Conservation (phyloP, 1,140 invertebrate genomes). For the Plutomurus gul region DNA sequence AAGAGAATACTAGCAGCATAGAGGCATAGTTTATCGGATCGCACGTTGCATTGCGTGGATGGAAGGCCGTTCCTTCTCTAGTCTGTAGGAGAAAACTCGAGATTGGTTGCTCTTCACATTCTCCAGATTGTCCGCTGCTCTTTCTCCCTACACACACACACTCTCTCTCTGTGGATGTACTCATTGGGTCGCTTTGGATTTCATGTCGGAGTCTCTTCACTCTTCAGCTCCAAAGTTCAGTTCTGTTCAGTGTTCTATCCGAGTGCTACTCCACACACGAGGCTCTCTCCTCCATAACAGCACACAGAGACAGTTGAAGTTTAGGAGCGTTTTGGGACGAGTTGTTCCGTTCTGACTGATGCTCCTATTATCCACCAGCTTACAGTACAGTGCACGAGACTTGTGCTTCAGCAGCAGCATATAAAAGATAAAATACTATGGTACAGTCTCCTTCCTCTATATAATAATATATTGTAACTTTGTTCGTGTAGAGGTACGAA, state of each 20-base stretch:
- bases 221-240: not conserved
- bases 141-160: too few species aligned
- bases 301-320: slow-evolving; percentile 19
- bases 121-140: slow-evolving; percentile 18
- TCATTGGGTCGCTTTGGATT: not conserved
- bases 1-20: not conserved
- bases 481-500: too few species aligned
- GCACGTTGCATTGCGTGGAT: slow-evolving; percentile 16
- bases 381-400: slow-evolving; percentile 15
- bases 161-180: too few species aligned
- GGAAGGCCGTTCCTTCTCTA: not conserved
- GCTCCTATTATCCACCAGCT: slow-evolving; percentile 15
- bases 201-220: not conserved
- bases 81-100: slow-evolving; percentile 6
- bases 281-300: not conserved
- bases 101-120: slow-evolving; percentile 5
- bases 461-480: too few species aligned
- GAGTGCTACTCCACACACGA: not conserved
- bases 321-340: slow-evolving; percentile 31
- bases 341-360: slow-evolving; percentile 30
- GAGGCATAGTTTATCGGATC: slow-evolving; percentile 21
- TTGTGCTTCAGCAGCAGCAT: not conserved
- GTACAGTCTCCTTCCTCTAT: too few species aligned
- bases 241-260: too few species aligned
- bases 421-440: too few species aligned